These are phyloP conservation scores for Cherax quadricarinatus DNA, from an alignment of 1,140 invertebrate species.

Conservation along the genomic window DNA sequence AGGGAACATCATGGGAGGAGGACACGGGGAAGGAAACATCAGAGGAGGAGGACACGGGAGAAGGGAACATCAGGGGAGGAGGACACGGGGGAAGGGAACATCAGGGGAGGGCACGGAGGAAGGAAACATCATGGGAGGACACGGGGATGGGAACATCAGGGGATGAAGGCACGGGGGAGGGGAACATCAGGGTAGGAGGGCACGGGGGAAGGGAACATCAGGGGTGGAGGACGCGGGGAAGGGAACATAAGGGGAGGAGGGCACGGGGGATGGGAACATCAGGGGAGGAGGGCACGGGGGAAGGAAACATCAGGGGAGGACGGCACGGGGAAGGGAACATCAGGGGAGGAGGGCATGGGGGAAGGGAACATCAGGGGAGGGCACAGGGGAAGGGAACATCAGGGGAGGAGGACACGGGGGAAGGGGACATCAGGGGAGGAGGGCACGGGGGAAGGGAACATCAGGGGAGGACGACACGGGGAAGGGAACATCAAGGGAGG, in stretches of 20 bases:
- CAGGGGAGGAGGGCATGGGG: no score
- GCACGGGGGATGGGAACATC: no score
- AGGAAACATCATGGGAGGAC: neutral
- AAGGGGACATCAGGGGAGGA: no score
- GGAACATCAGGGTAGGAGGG: no score
- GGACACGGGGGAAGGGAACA: neutral
- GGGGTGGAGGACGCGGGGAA: neutral
- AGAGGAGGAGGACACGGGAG: neutral
- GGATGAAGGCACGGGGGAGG: neutral
- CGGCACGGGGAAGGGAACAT: no score
- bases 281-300: no score
- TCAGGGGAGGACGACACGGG: neutral
- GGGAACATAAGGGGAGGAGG: neutral
- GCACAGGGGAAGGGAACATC: no score
- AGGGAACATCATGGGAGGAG: neutral
- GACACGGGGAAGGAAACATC: neutral
- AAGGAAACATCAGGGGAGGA: no score
- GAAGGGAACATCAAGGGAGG: neutral
- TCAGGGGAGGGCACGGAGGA: neutral
- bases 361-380: no score
- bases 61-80: neutral
- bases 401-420: no score
- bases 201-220: neutral
- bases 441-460: neutral
- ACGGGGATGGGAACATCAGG: neutral